A percentile compares a stretch with the other conserved stretches of the same genome.
phyloP scores from a whole-genome alignment of 2,113 vertebrate genomes.

The Chloroceryle aenea region DNA sequence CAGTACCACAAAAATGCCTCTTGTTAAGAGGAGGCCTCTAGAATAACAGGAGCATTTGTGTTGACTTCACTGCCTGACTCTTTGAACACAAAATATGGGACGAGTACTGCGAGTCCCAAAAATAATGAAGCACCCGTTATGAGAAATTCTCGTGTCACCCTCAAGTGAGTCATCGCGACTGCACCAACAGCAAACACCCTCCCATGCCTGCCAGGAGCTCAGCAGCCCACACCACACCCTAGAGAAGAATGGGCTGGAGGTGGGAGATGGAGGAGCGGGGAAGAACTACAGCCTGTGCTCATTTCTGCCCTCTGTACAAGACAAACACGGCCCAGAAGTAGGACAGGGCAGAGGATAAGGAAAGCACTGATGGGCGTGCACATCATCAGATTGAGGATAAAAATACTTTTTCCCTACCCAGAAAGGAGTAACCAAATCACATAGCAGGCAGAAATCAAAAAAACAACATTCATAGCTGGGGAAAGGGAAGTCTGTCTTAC shows the following conservation, averaged over 20 bases:
- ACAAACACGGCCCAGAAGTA: rapidly evolving
- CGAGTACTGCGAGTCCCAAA: rapidly evolving
- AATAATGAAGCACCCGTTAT: background rate
- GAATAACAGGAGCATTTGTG: background rate
- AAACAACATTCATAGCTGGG: background rate
- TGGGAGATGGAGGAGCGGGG: background rate
- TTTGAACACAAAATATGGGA: background rate
- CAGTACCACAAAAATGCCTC: background rate
- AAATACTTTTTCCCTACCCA: background rate
- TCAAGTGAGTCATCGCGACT: background rate
- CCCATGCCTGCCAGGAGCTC: background rate
- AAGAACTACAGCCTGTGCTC: background rate
- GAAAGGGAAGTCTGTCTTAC: background rate
- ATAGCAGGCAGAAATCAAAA: background rate
- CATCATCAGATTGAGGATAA: background rate
- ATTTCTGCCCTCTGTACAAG: background rate
- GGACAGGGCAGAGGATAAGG: background rate
- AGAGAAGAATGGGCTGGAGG: background rate
- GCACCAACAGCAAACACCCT: background rate
- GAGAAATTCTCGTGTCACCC: background rate
- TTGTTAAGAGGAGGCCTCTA: background rate
- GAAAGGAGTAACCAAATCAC: background rate
- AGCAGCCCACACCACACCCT: background rate
- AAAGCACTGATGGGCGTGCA: background rate
- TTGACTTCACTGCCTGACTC: background rate